These are phyloP conservation scores for Nasonovia ribisnigri DNA, from an alignment of 2,888 invertebrate species.

Conservation along the genomic window DNA sequence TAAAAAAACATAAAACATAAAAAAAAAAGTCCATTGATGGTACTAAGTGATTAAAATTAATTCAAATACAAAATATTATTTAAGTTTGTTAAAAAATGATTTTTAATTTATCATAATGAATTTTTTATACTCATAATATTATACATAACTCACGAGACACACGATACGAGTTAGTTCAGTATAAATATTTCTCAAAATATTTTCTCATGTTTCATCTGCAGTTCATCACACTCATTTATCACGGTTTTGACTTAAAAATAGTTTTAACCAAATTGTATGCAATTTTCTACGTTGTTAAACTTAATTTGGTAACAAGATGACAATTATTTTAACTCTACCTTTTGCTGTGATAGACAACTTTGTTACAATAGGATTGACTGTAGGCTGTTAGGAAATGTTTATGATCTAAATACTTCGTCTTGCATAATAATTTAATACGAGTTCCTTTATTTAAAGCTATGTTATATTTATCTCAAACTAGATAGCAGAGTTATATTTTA, in stretches of 20 bases:
- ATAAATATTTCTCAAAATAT: background rate
- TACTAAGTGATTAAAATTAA: background rate
- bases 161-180: too few relatives aligned
- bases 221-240: background rate
- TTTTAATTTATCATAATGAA: background rate
- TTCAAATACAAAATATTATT: background rate
- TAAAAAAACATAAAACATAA: background rate
- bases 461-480: conserved; percentile 7
- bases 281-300: conserved; percentile 22
- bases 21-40: background rate
- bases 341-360: background rate
- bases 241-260: background rate
- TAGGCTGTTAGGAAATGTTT: background rate
- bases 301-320: conserved; percentile 15
- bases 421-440: conserved; percentile 11
- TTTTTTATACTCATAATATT: background rate
- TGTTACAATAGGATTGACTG: conserved; percentile 6
- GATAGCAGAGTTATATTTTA: background rate
- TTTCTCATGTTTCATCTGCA: background rate
- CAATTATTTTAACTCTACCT: background rate
- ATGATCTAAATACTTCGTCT: background rate
- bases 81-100: background rate
- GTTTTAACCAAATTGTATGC: background rate
- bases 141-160: too few relatives aligned
- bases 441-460: background rate